Percentiles rank a stretch among this genome's conserved stretches.
phyloP scores from a whole-genome alignment of 2,797 vertebrate genomes.

The Pseudochirops corinnae region DNA sequence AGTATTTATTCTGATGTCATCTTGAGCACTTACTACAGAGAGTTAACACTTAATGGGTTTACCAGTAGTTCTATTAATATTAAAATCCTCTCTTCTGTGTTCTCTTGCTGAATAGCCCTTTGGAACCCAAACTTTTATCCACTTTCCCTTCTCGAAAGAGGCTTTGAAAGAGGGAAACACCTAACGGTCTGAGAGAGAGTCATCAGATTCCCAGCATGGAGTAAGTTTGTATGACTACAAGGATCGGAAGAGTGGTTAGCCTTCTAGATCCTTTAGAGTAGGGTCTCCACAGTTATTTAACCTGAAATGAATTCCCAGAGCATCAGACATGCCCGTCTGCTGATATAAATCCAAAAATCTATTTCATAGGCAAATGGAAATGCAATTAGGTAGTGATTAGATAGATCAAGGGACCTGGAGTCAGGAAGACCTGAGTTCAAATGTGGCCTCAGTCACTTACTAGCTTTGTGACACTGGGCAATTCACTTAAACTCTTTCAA shows the following conservation, averaged over 20 bases:
- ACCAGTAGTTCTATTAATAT: neutral
- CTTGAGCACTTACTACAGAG: neutral
- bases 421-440: neutral
- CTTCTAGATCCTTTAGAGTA: slow-evolving; percentile 36
- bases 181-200: neutral
- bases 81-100: neutral
- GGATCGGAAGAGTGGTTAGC: slow-evolving; percentile 3
- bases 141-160: neutral
- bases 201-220: neutral
- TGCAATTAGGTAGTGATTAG: neutral
- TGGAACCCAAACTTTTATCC: neutral
- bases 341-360: slow-evolving; percentile 3
- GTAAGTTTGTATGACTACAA: neutral
- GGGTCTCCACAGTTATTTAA: slow-evolving; percentile 35
- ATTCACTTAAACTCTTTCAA: neutral
- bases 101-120: slow-evolving; percentile 32
- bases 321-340: slow-evolving; percentile 21
- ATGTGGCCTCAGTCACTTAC: neutral
- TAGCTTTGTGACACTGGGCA: neutral
- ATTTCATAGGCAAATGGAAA: slow-evolving; percentile 28
- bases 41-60: neutral
- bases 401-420: neutral
- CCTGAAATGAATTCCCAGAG: slow-evolving; percentile 20
- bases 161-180: neutral
- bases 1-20: slow-evolving; percentile 7